Evolutionary conservation across 2,797 vertebrate species (phyloP).

Genomic region (Phyllotis vaccarum): DNA sequence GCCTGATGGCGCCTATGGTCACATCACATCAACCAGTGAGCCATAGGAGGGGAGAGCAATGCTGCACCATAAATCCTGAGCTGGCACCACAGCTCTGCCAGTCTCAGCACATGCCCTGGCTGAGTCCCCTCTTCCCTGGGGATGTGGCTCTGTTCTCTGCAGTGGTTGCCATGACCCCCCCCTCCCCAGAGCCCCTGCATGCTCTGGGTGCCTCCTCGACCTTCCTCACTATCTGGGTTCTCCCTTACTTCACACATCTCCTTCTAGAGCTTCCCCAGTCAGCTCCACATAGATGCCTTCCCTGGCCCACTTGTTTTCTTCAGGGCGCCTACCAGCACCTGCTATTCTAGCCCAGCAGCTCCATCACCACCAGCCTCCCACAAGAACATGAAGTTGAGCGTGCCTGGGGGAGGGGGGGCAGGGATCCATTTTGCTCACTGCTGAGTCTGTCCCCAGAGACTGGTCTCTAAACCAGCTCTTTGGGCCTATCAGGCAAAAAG

Average conservation of each 20-base stretch:
- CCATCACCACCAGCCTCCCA: neutral
- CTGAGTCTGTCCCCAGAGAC: neutral
- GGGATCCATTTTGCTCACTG: neutral
- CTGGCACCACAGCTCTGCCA: neutral
- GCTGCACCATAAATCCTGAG: neutral
- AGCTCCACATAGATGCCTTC: neutral
- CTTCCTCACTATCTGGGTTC: neutral
- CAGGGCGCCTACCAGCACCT: neutral
- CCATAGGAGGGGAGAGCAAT: accelerated
- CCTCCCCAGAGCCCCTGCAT: neutral
- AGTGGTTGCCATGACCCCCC: neutral
- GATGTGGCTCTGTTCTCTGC: neutral
- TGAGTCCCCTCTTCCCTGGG: neutral
- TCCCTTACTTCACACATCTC: too few relatives aligned
- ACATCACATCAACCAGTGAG: neutral
- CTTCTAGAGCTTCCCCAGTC: neutral
- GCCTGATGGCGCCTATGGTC: neutral
- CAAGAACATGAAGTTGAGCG: neutral
- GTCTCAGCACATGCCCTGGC: neutral
- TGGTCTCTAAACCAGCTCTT: accelerated
- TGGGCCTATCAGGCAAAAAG: neutral
- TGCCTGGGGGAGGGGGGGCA: accelerated
- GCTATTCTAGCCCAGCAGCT: too few relatives aligned
- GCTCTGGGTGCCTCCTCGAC: neutral
- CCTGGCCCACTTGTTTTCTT: neutral